A percentile compares a stretch with the other conserved stretches of the same genome.
Evolutionary conservation across 2,113 vertebrate species (phyloP).

Genomic region (Lagopus muta): DNA sequence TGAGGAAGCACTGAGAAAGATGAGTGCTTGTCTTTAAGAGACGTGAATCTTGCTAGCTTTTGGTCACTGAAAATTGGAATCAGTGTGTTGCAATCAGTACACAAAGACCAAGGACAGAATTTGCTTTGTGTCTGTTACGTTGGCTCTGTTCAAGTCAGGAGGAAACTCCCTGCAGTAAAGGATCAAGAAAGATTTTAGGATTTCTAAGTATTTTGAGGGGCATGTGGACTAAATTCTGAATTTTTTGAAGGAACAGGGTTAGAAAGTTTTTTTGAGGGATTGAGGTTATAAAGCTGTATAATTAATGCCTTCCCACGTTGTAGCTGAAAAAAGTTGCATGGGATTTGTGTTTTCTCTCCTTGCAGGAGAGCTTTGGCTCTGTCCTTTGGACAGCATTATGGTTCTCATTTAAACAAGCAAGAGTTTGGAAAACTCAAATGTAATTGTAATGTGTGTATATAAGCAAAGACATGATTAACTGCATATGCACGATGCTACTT

Average conservation of each 20-base stretch:
- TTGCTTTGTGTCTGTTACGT: not conserved
- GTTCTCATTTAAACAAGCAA: conserved; percentile 22
- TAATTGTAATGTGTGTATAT: not conserved
- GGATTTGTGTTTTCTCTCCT: not conserved
- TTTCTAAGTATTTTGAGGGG: not conserved
- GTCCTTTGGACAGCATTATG: not conserved
- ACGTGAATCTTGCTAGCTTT: not conserved
- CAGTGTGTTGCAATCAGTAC: not conserved
- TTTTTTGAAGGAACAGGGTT: not conserved
- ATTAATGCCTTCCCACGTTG: not conserved
- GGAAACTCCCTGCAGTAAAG: not conserved
- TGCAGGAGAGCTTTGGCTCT: not conserved
- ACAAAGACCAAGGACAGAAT: not conserved
- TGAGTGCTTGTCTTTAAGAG: not conserved
- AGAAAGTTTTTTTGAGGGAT: not conserved
- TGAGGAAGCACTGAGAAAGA: not conserved
- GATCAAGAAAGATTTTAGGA: not conserved
- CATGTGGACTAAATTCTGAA: not conserved
- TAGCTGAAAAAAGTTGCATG: not conserved
- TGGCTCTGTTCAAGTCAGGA: not conserved
- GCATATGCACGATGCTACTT: not conserved
- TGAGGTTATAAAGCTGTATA: not conserved
- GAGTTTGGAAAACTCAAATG: conserved; percentile 32
- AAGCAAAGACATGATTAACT: conserved; percentile 41
- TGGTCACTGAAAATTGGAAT: not conserved